Evolutionary conservation across 2,113 vertebrate genomes (phyloP).

Genomic region (Orientallactaga bullata): DNA sequence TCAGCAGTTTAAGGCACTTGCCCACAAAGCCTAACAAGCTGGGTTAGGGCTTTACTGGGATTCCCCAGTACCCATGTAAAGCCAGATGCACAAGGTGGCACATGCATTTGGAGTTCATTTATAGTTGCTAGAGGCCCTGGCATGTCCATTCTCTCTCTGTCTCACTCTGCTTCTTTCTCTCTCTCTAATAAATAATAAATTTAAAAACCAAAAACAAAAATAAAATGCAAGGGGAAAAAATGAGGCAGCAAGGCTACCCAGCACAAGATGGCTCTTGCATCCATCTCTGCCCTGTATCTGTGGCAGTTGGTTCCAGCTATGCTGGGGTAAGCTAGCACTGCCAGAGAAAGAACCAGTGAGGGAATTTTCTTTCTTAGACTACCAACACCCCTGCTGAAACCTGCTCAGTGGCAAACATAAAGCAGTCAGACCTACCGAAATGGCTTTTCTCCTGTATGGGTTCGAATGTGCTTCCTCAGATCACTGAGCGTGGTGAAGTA

Average conservation of each 20-base stretch:
- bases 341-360: neutral
- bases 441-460: conserved; percentile 99
- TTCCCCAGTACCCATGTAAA: too few species aligned
- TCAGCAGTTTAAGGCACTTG: too few species aligned
- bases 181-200: too few species aligned
- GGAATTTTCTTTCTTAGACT: neutral
- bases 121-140: too few species aligned
- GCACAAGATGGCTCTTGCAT: neutral
- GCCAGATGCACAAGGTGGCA: too few species aligned
- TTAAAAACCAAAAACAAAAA: too few species aligned
- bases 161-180: too few species aligned
- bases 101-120: too few species aligned
- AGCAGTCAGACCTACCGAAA: conserved; percentile 91
- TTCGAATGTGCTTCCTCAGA: conserved; percentile 99
- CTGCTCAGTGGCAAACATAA: neutral
- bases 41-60: too few species aligned
- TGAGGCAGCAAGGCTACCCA: neutral
- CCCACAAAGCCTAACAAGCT: too few species aligned
- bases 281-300: neutral
- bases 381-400: neutral
- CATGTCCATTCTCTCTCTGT: too few species aligned
- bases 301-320: neutral
- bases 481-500: conserved; percentile 99
- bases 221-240: conserved; percentile 7
- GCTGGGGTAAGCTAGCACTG: neutral